Evolutionary conservation across 1,140 invertebrate species (phyloP).

Genomic region (Penaeus chinensis): DNA sequence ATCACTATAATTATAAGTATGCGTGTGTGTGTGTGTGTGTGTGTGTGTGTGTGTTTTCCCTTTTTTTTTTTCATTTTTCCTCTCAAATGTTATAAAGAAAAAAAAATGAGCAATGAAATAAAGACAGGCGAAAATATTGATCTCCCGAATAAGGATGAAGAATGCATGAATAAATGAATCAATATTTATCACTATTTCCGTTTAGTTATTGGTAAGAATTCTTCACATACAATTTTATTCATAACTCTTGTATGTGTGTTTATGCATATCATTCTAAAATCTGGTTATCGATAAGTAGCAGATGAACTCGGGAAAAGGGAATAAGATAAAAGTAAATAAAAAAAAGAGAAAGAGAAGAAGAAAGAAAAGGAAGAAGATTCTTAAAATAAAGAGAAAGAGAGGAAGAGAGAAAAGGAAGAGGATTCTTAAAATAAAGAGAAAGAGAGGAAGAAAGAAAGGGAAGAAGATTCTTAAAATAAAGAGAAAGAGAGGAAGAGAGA

Average conservation of each 20-base stretch:
- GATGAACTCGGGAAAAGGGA: too few relatives aligned
- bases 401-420: background rate
- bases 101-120: background rate
- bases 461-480: background rate
- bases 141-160: background rate
- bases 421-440: background rate
- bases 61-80: background rate
- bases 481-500: slow-evolving; percentile 6
- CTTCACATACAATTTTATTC: too few relatives aligned
- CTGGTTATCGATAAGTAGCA: too few relatives aligned
- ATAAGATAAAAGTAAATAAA: too few relatives aligned
- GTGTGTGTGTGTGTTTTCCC: background rate
- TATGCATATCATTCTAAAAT: too few relatives aligned
- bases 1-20: background rate
- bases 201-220: too few relatives aligned
- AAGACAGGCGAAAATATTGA: background rate
- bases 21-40: background rate
- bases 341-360: too few relatives aligned
- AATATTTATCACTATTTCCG: too few relatives aligned
- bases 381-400: slow-evolving; percentile 5
- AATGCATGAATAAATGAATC: too few relatives aligned
- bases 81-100: background rate
- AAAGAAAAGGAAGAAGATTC: background rate
- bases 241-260: too few relatives aligned
- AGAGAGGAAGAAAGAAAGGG: slow-evolving; percentile 6